phyloP scores from a whole-genome alignment of 2,797 vertebrate genomes.

The Salmo trutta region DNA sequence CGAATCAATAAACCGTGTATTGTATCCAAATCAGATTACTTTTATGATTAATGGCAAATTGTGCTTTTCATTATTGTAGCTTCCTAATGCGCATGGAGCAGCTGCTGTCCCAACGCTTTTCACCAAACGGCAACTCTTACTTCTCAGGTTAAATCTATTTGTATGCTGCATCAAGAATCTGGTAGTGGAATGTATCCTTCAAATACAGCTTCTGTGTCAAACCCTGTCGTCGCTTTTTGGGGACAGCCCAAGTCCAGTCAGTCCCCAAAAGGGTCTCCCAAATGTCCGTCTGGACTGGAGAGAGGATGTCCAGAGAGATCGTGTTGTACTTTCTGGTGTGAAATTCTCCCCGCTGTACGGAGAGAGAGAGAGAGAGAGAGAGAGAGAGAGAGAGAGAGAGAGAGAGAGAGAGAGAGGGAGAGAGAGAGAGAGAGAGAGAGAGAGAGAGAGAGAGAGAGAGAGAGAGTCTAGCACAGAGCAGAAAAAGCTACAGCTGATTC shows the following conservation, averaged over 20 bases:
- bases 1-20: conserved; percentile 12
- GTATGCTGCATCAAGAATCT: not conserved
- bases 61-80: conserved; percentile 32
- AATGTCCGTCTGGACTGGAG: not conserved
- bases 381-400: conserved; percentile 49
- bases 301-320: conserved; percentile 17
- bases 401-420: conserved; percentile 47
- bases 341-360: conserved; percentile 42
- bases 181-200: not conserved
- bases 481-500: conserved; percentile 52
- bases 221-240: not conserved
- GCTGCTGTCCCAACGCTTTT: conserved; percentile 18
- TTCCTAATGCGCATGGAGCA: no score
- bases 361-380: conserved; percentile 35
- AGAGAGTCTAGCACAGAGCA: conserved; percentile 51
- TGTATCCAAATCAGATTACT: not conserved
- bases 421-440: not conserved
- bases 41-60: conserved; percentile 41
- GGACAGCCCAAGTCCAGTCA: not conserved
- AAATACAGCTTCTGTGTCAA: not conserved
- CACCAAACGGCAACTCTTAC: conserved; percentile 12
- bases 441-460: conserved; percentile 28
- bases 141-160: not conserved
- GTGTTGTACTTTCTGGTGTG: conserved; percentile 38
- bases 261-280: not conserved